Evolutionary conservation across 2,888 invertebrate species (phyloP).

Genomic region (Blastobasis lacticolella): DNA sequence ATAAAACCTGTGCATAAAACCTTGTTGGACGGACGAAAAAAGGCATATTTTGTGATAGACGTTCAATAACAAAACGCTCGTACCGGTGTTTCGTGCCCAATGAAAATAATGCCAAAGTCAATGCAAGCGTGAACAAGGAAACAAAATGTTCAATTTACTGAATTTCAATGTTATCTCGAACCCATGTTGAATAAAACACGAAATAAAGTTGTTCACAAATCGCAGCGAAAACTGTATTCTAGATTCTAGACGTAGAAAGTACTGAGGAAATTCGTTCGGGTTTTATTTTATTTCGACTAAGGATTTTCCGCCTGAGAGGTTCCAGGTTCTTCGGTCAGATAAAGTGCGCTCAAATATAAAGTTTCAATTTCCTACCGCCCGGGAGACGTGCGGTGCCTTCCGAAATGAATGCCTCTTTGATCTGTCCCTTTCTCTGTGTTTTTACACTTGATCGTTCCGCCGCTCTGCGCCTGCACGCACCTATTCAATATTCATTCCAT

Average conservation of each 20-base stretch:
- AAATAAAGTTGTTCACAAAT: conserved; percentile 33
- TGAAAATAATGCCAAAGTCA: not conserved
- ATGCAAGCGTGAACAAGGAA: conserved; percentile 3
- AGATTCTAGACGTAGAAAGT: conserved; percentile 36
- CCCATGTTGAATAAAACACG: conserved; percentile 6
- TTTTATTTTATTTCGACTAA: conserved; percentile 57
- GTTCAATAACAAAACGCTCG: no score
- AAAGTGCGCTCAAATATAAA: conserved; percentile 68
- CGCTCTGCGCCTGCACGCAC: not conserved
- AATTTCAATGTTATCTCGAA: conserved; percentile 6
- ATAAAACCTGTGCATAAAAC: no score
- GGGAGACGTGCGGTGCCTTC: conserved; percentile 49
- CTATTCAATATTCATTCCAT: conserved; percentile 4
- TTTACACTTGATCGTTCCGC: conserved; percentile 15
- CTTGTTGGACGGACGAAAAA: no score
- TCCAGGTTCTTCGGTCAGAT: conserved; percentile 55
- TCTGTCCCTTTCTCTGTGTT: conserved; percentile 27
- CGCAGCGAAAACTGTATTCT: conserved; percentile 35
- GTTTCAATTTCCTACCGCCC: conserved; percentile 62
- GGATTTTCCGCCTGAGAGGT: conserved; percentile 49
- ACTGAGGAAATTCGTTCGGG: conserved; percentile 41
- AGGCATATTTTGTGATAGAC: no score
- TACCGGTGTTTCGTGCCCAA: not conserved
- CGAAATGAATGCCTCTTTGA: conserved; percentile 40
- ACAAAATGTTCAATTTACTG: conserved; percentile 1